Conservation (phyloP, 2,797 vertebrate genomes). For the Artibeus lituratus region DNA sequence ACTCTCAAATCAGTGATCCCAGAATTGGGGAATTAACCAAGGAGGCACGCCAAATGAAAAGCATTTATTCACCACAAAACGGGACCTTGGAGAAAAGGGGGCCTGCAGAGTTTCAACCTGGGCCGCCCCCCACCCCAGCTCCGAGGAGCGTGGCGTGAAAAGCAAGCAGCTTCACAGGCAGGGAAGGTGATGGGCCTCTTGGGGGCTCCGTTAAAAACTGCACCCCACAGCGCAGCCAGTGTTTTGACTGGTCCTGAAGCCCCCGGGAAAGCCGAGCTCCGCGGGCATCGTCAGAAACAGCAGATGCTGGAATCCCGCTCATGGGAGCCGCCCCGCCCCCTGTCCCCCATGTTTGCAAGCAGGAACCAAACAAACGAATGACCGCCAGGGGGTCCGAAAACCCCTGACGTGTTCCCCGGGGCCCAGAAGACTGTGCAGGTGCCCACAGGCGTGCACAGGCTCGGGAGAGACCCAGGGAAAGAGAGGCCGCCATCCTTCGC, state of each 20-base stretch:
- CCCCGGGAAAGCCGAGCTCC: not conserved
- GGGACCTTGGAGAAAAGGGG: fast-evolving
- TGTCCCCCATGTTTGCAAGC: too few relatives aligned
- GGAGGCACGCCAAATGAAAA: not conserved
- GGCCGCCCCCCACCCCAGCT: not conserved
- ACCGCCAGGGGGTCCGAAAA: not conserved
- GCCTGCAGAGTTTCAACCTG: not conserved
- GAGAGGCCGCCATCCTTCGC: fast-evolving
- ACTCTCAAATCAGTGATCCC: too few relatives aligned
- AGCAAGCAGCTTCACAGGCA: not conserved
- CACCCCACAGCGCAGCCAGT: fast-evolving
- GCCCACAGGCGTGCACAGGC: fast-evolving
- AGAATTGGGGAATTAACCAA: not conserved
- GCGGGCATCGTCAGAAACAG: not conserved
- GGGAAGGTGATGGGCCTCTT: not conserved
- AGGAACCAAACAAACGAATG: not conserved
- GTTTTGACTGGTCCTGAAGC: fast-evolving
- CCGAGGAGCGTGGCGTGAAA: fast-evolving
- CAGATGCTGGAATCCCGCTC: fast-evolving
- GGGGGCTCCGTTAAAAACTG: not conserved
- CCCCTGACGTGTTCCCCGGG: fast-evolving
- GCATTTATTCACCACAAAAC: not conserved
- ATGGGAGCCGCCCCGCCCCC: fast-evolving
- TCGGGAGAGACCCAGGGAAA: not conserved
- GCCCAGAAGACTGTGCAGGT: fast-evolving